Percentiles rank a stretch among this genome's conserved stretches.
Conservation (phyloP, 30 jellyfish, hydroid and myxozoan genomes). For the Aurelia aurita complex sp. Pacific region DNA sequence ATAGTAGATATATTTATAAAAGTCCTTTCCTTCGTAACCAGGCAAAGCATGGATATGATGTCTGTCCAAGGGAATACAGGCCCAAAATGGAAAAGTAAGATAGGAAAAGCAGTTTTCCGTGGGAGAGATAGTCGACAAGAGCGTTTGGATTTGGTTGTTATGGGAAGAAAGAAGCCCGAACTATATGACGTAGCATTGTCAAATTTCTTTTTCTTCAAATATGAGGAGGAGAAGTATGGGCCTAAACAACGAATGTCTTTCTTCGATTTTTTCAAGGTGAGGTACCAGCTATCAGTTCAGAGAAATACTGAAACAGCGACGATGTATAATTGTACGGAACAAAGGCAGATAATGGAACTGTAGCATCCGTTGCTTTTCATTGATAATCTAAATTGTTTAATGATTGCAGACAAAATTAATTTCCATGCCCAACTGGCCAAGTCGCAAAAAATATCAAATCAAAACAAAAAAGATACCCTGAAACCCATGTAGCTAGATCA, state of each 20-base stretch:
- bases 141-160: slow-evolving; percentile 83
- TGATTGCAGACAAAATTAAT: no score
- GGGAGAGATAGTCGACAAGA: slow-evolving; percentile 98
- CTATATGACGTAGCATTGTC: slow-evolving; percentile 87
- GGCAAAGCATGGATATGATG: slow-evolving; percentile 89
- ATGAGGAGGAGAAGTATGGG: slow-evolving; percentile 94
- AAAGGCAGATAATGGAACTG: no score
- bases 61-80: slow-evolving; percentile 95
- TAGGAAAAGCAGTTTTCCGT: slow-evolving; percentile 78
- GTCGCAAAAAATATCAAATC: no score
- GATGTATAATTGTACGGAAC: no score
- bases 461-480: no score
- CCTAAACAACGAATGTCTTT: slow-evolving; percentile 77
- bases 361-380: no score
- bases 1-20: no score
- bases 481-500: no score
- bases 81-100: slow-evolving; percentile 83
- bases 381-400: no score
- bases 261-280: slow-evolving; percentile 86
- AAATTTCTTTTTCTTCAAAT: slow-evolving; percentile 80
- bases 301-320: no score
- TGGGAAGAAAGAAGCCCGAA: slow-evolving; percentile 82
- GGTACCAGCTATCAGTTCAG: background rate
- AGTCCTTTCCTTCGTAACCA: background rate
- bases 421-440: no score